phyloP scores from a whole-genome alignment of 2,888 invertebrate genomes.

The Amphipoea lucens region DNA sequence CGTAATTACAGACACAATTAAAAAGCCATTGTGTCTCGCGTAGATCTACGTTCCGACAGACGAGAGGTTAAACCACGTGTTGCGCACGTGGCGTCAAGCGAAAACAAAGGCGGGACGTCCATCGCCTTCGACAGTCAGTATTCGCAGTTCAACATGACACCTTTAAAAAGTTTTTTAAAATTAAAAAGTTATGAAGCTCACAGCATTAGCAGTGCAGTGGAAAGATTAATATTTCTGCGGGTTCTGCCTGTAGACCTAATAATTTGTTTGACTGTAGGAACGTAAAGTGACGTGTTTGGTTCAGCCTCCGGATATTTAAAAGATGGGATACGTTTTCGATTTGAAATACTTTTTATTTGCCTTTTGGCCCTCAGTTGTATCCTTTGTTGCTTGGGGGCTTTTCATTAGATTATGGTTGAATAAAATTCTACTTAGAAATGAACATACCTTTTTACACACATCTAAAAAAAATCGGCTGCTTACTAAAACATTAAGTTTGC shows the following conservation, averaged over 20 bases:
- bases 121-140: neutral
- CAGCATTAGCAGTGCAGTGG: too few relatives aligned
- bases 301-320: constrained; percentile 30
- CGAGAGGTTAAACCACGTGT: too few relatives aligned
- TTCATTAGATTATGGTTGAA: neutral
- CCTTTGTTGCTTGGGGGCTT: neutral
- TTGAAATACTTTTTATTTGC: constrained; percentile 29
- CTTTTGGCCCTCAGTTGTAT: neutral
- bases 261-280: constrained; percentile 16
- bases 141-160: neutral
- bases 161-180: neutral
- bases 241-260: neutral
- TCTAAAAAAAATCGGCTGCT: neutral
- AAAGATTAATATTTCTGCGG: neutral
- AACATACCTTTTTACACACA: neutral
- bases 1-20: too few relatives aligned
- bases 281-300: constrained; percentile 28
- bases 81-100: neutral
- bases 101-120: neutral
- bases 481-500: neutral
- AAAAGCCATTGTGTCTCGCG: too few relatives aligned
- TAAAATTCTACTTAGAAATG: neutral
- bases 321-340: constrained; percentile 10
- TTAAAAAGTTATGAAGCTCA: neutral
- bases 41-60: too few relatives aligned